Conservation (phyloP, 2,113 vertebrate species). For the Otis tarda region DNA sequence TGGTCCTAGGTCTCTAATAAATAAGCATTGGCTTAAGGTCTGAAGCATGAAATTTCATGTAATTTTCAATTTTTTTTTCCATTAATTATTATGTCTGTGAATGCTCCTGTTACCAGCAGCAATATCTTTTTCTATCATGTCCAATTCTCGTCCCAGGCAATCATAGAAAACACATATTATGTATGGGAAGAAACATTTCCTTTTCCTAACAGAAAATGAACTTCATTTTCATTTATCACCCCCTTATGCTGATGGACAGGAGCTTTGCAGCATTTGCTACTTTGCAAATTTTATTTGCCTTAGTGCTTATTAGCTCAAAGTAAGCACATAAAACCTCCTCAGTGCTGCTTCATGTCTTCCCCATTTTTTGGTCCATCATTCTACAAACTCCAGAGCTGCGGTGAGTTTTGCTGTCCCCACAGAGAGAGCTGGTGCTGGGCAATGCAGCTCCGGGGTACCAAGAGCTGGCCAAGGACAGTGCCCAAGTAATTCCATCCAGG, state of each 20-base stretch:
- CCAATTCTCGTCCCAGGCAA: background rate
- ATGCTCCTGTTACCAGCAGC: background rate
- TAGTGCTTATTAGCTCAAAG: background rate
- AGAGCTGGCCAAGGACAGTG: background rate
- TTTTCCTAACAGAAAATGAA: background rate
- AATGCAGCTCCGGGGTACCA: accelerated
- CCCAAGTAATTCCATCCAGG: background rate
- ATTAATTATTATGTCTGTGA: background rate
- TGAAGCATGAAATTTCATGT: background rate
- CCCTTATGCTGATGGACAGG: background rate
- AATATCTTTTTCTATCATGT: background rate
- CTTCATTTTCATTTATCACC: background rate
- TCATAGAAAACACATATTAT: accelerated
- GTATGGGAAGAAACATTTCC: background rate
- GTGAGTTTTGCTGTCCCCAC: background rate
- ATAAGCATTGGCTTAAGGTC: background rate
- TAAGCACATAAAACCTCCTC: background rate
- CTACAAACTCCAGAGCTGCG: background rate
- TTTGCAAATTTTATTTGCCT: background rate
- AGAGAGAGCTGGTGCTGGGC: background rate
- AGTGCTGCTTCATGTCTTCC: background rate
- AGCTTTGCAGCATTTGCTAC: background rate
- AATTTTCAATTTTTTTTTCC: background rate
- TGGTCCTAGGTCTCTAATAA: background rate
- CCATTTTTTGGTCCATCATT: background rate